phyloP scores from a whole-genome alignment of 1,140 invertebrate species.

The Drosophila prosaltans region DNA sequence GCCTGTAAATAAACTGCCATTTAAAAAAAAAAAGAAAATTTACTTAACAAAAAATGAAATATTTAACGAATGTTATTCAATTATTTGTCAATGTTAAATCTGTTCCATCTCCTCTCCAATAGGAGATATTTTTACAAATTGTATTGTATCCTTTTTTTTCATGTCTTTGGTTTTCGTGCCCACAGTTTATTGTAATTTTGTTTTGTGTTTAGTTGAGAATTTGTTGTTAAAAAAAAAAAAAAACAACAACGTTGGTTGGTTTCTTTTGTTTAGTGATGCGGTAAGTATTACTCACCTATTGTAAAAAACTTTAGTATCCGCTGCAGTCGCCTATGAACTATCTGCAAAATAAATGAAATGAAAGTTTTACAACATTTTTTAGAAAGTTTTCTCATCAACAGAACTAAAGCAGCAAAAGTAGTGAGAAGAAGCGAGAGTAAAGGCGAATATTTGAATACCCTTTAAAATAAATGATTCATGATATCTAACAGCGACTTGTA shows the following conservation, averaged over 20 bases:
- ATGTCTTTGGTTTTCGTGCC: slow-evolving; percentile 58
- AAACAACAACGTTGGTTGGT: slow-evolving; percentile 55
- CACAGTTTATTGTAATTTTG: slow-evolving; percentile 72
- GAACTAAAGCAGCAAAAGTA: neutral
- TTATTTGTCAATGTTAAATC: slow-evolving; percentile 34
- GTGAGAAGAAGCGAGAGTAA: neutral
- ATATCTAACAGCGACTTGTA: no score
- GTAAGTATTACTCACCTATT: slow-evolving; percentile 58
- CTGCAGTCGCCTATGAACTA: neutral
- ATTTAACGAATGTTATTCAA: slow-evolving; percentile 74
- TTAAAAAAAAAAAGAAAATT: slow-evolving; percentile 46
- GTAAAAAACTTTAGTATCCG: slow-evolving; percentile 4
- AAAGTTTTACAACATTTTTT: neutral
- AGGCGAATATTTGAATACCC: neutral
- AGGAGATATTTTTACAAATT: slow-evolving; percentile 30
- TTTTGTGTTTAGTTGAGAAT: slow-evolving; percentile 59
- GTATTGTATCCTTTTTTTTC: neutral
- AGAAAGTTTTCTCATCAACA: slow-evolving; percentile 2
- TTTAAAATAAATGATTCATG: neutral
- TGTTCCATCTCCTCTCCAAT: slow-evolving; percentile 31
- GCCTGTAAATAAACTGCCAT: slow-evolving; percentile 81
- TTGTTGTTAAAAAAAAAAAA: slow-evolving; percentile 21
- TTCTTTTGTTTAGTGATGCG: slow-evolving; percentile 32
- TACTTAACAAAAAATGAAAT: slow-evolving; percentile 71
- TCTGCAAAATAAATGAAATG: slow-evolving; percentile 15